Evolutionary conservation across 2,888 invertebrate species (phyloP).

Genomic region (Hydrotaea cyrtoneurina): DNA sequence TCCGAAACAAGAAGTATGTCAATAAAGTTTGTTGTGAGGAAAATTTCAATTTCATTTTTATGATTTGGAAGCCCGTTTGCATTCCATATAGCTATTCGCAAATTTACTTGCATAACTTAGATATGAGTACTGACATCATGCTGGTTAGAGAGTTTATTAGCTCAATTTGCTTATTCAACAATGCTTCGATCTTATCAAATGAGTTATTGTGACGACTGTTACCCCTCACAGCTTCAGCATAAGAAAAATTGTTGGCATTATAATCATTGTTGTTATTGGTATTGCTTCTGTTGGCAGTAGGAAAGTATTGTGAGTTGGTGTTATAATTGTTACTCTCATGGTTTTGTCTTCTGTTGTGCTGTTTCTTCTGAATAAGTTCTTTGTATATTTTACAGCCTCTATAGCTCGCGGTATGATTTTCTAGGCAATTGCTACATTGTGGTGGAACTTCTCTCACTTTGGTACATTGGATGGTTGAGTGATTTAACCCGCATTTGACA

Average conservation of each 20-base stretch:
- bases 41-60: slow-evolving; percentile 15
- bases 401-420: background rate
- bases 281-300: too few relatives aligned
- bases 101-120: slow-evolving; percentile 3
- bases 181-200: background rate
- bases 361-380: too few relatives aligned
- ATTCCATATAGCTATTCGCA: slow-evolving; percentile 28
- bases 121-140: background rate
- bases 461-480: background rate
- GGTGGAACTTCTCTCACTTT: background rate
- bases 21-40: slow-evolving; percentile 15
- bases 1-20: slow-evolving; percentile 40
- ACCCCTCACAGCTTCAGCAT: too few relatives aligned
- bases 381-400: background rate
- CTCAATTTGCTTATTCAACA: background rate
- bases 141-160: background rate
- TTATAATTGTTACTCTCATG: too few relatives aligned
- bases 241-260: too few relatives aligned
- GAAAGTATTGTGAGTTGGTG: too few relatives aligned
- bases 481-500: background rate
- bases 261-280: too few relatives aligned
- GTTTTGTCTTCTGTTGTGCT: too few relatives aligned
- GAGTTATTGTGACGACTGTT: background rate
- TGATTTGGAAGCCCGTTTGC: slow-evolving; percentile 15
- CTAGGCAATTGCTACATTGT: background rate